Percentiles rank a stretch among this genome's conserved stretches.
These are phyloP conservation scores for Python bivittatus DNA, from an alignment of 2,113 vertebrate genomes.

Conservation along the genomic window DNA sequence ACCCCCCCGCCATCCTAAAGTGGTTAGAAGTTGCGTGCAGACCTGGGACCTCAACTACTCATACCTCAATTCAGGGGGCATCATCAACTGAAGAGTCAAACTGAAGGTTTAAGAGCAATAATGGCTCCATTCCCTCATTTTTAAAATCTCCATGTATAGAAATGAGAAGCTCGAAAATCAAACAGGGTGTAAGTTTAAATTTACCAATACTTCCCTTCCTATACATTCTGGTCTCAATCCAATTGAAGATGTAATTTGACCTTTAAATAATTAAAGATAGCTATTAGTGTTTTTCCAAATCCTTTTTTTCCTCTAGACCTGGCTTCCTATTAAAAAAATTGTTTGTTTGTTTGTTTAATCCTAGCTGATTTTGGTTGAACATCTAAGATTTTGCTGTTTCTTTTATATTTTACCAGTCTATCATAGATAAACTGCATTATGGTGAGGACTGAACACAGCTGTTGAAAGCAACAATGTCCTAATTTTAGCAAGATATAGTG, in stretches of 20 bases:
- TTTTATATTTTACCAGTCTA: background rate
- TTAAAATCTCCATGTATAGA: background rate
- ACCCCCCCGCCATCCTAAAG: background rate
- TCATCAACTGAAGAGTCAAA: background rate
- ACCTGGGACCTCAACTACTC: background rate
- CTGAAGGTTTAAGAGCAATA: background rate
- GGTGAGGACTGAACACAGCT: background rate
- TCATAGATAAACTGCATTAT: background rate
- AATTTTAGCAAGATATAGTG: background rate
- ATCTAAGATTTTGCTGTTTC: background rate
- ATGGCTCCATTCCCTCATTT: background rate
- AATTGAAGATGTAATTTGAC: background rate
- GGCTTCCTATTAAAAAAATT: background rate
- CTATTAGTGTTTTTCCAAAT: background rate
- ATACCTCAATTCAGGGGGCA: background rate
- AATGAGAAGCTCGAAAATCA: background rate
- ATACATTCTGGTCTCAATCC: background rate
- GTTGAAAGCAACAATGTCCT: background rate
- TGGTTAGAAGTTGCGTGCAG: background rate
- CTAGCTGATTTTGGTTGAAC: background rate
- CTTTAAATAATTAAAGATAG: background rate
- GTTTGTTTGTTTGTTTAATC: background rate
- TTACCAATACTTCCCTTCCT: background rate
- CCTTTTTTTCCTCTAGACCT: background rate
- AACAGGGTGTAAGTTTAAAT: background rate